Conservation (phyloP, 2,797 vertebrate genomes). For the Tympanoctomys barrerae region DNA sequence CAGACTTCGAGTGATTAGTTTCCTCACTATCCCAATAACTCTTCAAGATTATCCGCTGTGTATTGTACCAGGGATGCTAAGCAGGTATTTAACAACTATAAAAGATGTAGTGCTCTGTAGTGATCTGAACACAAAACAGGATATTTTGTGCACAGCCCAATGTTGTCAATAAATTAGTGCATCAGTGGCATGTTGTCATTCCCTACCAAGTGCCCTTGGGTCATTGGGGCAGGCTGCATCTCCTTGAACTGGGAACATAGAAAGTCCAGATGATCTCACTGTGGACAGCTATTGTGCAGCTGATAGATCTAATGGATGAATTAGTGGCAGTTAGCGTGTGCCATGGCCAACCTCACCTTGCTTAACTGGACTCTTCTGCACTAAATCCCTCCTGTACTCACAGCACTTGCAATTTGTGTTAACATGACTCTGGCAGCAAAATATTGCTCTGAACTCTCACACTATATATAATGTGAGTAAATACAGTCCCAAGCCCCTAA, state of each 20-base stretch:
- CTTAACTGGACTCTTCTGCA: neutral
- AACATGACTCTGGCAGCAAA: neutral
- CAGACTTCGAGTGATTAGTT: slow-evolving; percentile 54
- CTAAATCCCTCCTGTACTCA: neutral
- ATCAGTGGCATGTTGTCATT: neutral
- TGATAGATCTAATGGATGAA: neutral
- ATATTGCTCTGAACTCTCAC: neutral
- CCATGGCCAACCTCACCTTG: neutral
- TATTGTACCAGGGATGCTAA: neutral
- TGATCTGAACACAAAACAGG: slow-evolving; percentile 8
- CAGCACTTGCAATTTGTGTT: neutral
- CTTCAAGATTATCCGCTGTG: neutral
- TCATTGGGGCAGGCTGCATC: neutral
- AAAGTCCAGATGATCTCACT: neutral
- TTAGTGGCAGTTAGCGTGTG: neutral
- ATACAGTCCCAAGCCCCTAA: neutral
- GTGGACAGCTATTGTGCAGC: neutral
- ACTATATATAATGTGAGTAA: neutral
- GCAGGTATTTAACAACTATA: slow-evolving; percentile 9
- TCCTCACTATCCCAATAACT: neutral
- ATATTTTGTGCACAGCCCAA: neutral
- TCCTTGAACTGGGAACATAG: neutral
- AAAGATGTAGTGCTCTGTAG: neutral
- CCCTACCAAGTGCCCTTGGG: neutral
- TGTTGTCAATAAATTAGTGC: neutral